phyloP scores from a whole-genome alignment of 2,888 invertebrate genomes.

The Chirona hameri region DNA sequence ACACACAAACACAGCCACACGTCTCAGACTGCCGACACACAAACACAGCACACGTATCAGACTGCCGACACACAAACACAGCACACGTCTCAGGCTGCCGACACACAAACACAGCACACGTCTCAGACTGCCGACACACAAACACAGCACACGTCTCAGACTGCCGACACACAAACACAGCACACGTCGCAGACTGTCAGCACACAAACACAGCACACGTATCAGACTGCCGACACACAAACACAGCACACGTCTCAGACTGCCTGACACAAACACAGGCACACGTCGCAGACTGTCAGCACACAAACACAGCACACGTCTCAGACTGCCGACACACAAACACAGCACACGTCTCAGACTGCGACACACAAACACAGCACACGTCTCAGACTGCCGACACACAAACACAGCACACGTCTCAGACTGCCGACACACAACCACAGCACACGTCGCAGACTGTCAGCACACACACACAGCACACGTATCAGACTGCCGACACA shows the following conservation, averaged over 20 bases:
- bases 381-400: background rate
- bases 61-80: slow-evolving; percentile 48
- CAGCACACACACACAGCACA: background rate
- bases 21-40: too few species aligned
- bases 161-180: slow-evolving; percentile 44
- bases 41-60: slow-evolving; percentile 74
- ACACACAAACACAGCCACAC: background rate
- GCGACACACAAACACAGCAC: background rate
- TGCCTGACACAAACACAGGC: background rate
- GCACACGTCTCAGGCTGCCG: slow-evolving; percentile 55
- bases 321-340: background rate
- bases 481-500: slow-evolving; percentile 56
- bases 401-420: background rate
- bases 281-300: slow-evolving; percentile 56
- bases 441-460: slow-evolving; percentile 74
- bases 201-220: slow-evolving; percentile 13
- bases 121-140: too few species aligned
- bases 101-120: too few species aligned
- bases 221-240: background rate
- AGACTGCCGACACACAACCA: slow-evolving; percentile 46
- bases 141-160: slow-evolving; percentile 71
- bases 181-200: background rate
- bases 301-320: background rate
- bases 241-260: too few species aligned
- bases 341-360: background rate